Conservation (phyloP, 2,797 vertebrate species). For the Rhinella marina region DNA sequence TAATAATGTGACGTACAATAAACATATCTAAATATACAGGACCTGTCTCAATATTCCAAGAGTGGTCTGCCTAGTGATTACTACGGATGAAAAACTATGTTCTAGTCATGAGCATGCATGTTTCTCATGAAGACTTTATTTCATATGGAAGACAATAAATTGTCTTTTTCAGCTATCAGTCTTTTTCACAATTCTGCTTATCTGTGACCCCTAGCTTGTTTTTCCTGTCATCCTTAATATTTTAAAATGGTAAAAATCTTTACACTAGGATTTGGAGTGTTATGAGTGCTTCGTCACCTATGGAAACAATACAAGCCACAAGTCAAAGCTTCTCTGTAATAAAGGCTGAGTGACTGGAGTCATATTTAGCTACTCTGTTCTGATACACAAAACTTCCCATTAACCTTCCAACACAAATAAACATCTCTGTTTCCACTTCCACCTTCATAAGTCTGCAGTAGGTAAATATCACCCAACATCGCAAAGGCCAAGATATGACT, state of each 20-base stretch:
- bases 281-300: background rate
- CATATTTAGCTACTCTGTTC: background rate
- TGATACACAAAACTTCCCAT: constrained; percentile 32
- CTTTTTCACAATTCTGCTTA: no score
- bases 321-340: background rate
- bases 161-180: no score
- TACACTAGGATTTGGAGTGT: background rate
- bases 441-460: constrained; percentile 28
- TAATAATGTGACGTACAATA: no score
- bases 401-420: constrained; percentile 51
- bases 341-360: background rate
- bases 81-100: no score
- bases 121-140: background rate
- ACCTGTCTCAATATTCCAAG: no score
- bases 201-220: background rate
- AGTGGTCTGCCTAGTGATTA: no score
- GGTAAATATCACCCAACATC: constrained; percentile 54
- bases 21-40: no score
- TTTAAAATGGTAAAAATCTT: background rate
- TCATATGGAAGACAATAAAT: background rate
- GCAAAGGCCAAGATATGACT: constrained; percentile 46
- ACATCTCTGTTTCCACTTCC: constrained; percentile 29
- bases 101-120: no score
- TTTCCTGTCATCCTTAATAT: background rate
- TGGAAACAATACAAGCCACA: background rate